Evolutionary conservation across 2,113 vertebrate species (phyloP).

Genomic region (Rhea pennata): DNA sequence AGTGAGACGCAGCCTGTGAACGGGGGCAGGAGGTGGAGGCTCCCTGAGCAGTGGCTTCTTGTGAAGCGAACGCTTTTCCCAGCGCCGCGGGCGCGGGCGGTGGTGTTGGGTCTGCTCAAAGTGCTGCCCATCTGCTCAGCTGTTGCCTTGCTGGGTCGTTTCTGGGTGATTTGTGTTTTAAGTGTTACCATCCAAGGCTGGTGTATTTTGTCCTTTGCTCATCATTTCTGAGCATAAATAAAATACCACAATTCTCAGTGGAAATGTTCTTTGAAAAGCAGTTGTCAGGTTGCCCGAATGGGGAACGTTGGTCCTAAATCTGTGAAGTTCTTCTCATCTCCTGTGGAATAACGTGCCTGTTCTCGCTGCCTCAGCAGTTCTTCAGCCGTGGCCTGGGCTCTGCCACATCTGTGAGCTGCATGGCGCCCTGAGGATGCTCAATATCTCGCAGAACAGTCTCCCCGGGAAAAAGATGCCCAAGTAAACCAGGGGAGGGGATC

Average conservation of each 20-base stretch:
- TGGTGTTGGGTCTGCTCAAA: not conserved
- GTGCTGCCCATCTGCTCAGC: not conserved
- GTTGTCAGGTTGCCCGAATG: not conserved
- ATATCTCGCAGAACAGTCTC: not conserved
- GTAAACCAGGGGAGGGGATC: not conserved
- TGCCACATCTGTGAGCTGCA: accelerated
- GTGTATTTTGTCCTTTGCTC: conserved; percentile 13
- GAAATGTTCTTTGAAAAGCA: conserved; percentile 5
- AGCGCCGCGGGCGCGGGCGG: not conserved
- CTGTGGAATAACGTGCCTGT: not conserved
- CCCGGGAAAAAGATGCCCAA: conserved; percentile 34
- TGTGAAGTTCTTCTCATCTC: not conserved
- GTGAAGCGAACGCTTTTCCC: not conserved
- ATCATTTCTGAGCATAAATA: conserved; percentile 8
- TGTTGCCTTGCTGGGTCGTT: not conserved
- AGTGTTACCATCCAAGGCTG: conserved; percentile 25
- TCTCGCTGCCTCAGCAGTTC: not conserved
- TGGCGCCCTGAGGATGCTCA: not conserved
- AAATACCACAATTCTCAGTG: conserved; percentile 30
- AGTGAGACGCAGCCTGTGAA: not conserved
- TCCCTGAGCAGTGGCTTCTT: not conserved
- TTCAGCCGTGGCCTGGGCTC: not conserved
- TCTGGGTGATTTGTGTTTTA: conserved; percentile 41
- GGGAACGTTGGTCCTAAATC: conserved; percentile 6
- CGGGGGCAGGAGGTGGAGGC: not conserved